Evolutionary conservation across 2,113 vertebrate genomes (phyloP), one percentile per base, ranked within the genome.

Genomic region (Cichladusa arquata): DNA sequence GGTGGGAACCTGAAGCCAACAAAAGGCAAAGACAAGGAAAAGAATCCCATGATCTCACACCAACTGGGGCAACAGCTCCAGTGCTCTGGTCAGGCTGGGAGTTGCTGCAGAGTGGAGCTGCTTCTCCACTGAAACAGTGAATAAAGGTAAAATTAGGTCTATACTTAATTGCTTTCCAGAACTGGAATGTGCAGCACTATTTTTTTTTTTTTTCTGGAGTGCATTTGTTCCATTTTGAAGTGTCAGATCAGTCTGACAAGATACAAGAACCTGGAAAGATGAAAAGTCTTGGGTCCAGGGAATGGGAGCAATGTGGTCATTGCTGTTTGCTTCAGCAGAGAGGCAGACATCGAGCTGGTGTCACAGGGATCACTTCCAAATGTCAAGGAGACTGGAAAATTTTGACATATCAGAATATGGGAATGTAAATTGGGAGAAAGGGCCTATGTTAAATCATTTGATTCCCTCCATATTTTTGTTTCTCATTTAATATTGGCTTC

Each of bases 1-100:
- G 91, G 80, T 79, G 57, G 70, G 78, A 96, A 92, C 91, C 78
- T 93, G 94, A 93, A 95, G 91, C 92, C 94, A 96, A 33, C 67
- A 81, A 67, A 45, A 92, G 66, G 61, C 70, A 84, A 57, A 58
- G 69, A 38, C 88, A 80, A 74, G 56, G 56, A 74, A 76, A 91
- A 47, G 31, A 90, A 88, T 62, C 62, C 24, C 58, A 77, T 82
- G 81, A 95, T 85, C 78, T 95, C 90, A 93, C 66, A 87, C 12
- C 58, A 87, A 17, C n/a, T 48, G 14, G 33, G 78, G 57, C 31
- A 92, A 34, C 18, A 76, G 62, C 53, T 48, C 42, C 36, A 80
- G 56, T 40, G 34, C 50, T 53, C 47, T 57, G n/a, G 53, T 57
- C 70, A 81, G n/a, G 50, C 45, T 80, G 23, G 23, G 65, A 87